Evolutionary conservation across 2,113 vertebrate genomes (phyloP), one percentile per base, ranked within the genome.

Genomic region (Pitta sordida): DNA sequence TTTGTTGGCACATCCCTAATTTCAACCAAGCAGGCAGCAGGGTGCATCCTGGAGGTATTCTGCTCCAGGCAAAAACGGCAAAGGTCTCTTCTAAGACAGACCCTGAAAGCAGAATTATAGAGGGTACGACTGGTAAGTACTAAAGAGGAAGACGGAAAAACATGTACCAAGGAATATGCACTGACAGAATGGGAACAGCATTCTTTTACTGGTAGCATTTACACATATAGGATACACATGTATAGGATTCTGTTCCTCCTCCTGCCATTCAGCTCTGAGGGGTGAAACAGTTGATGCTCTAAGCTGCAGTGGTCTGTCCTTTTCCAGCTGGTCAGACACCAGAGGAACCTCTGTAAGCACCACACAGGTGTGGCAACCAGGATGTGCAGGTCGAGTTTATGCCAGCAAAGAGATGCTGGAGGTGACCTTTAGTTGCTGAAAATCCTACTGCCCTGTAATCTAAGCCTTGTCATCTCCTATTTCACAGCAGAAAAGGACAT

Each of bases 91-190:
- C 43, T 52, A 53, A 80, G 13, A 15, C 29, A 58, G 62, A 30
- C 9, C 43, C 68, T 92, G 62, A 77, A 92, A 85, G 23, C 10
- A 89, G 87, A 90, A 76, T 80, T 73, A 55, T 20, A 55, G 83
- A 73, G 23, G 22, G 56, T 43, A 20, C 7, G 16, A 79, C 16
- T 12, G 8, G 32, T 56, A 87, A 86, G 71, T 48, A 60, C 9
- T 46, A 43, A 76, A 83, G 34, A 4, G 22, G 11, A 62, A 82
- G 34, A 41, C 14, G 75, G 29, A 84, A 34, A 76, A 88, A 49
- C 7, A 26, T 0, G 0, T 44, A 84, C 11, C 41, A 76, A 81
- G 49, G 37, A 60, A 70, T 23, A 32, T 0, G 2, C 22, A 29
- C 18, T 56, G 44, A 29, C 5, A 49, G 22, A 88, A 88, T 1